Percentiles rank a stretch among this genome's conserved stretches.
Evolutionary conservation across 2,888 invertebrate genomes (phyloP).

Genomic region (Ectemnius lituratus): DNA sequence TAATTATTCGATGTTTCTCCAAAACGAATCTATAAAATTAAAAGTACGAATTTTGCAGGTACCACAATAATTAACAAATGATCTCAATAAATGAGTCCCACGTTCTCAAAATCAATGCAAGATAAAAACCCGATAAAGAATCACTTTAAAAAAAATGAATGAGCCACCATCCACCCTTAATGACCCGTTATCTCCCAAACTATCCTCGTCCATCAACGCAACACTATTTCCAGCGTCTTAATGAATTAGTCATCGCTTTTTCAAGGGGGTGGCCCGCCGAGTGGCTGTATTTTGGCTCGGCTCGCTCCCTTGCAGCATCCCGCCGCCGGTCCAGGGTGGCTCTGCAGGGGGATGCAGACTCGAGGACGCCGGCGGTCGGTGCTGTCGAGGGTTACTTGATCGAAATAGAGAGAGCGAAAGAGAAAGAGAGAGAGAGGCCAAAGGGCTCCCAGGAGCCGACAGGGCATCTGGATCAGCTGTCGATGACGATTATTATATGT

Average conservation of each 20-base stretch:
- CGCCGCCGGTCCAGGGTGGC: slow-evolving; percentile 12
- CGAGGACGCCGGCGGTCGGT: slow-evolving; percentile 37
- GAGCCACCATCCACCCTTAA: no score
- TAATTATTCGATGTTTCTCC: no score
- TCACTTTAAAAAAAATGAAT: no score
- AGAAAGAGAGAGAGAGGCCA: slow-evolving; percentile 38
- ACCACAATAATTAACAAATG: no score
- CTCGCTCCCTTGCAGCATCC: slow-evolving; percentile 44
- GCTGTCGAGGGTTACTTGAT: slow-evolving; percentile 25
- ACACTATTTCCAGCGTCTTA: slow-evolving; percentile 3
- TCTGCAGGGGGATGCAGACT: slow-evolving; percentile 7
- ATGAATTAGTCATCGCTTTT: slow-evolving; percentile 36
- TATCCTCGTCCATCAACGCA: slow-evolving; percentile 15
- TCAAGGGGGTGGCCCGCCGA: background rate
- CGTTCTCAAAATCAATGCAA: no score
- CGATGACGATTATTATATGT: slow-evolving; percentile 72
- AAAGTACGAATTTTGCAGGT: no score
- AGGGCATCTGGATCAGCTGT: slow-evolving; percentile 71
- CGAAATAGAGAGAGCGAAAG: slow-evolving; percentile 37
- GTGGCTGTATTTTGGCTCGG: background rate
- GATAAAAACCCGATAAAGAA: no score
- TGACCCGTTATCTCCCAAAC: no score
- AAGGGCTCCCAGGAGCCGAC: slow-evolving; percentile 3
- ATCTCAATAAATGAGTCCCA: no score
- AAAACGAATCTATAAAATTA: no score